Evolutionary conservation across 1,140 invertebrate genomes (phyloP).

Genomic region (Sinella curviseta): DNA sequence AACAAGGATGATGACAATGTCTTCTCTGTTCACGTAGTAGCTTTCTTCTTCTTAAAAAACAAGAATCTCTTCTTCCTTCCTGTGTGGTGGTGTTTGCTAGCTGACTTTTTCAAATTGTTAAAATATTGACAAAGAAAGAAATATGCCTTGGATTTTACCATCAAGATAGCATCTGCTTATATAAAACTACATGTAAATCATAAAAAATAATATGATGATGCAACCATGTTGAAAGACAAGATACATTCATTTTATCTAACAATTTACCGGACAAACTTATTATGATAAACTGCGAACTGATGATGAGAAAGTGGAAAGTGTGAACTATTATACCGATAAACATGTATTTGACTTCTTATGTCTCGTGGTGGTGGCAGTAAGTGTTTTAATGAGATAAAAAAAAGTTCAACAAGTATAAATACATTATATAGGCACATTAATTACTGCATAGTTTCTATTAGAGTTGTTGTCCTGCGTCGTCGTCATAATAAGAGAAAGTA

Average conservation of each 20-base stretch:
- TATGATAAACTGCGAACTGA: background rate
- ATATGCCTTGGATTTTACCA: conserved; percentile 39
- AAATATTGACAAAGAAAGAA: background rate
- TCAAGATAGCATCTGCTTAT: conserved; percentile 34
- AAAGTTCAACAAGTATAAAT: background rate
- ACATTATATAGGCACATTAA: too few species aligned
- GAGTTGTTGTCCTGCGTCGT: background rate
- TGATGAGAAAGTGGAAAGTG: too few species aligned
- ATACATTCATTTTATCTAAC: background rate
- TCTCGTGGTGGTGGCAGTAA: too few species aligned
- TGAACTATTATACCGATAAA: too few species aligned
- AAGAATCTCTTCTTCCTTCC: conserved; percentile 1
- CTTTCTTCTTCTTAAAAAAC: background rate
- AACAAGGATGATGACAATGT: background rate
- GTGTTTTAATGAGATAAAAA: too few species aligned
- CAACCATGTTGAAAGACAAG: background rate
- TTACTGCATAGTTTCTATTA: too few species aligned
- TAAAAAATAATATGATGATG: background rate
- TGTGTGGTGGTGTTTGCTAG: background rate
- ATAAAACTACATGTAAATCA: background rate
- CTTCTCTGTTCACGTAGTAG: conserved; percentile 7
- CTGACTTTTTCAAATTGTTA: background rate
- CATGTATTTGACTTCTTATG: too few species aligned
- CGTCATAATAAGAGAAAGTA: background rate
- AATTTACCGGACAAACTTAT: background rate